phyloP scores from a whole-genome alignment of 2,113 vertebrate genomes.

The Neotoma lepida region DNA sequence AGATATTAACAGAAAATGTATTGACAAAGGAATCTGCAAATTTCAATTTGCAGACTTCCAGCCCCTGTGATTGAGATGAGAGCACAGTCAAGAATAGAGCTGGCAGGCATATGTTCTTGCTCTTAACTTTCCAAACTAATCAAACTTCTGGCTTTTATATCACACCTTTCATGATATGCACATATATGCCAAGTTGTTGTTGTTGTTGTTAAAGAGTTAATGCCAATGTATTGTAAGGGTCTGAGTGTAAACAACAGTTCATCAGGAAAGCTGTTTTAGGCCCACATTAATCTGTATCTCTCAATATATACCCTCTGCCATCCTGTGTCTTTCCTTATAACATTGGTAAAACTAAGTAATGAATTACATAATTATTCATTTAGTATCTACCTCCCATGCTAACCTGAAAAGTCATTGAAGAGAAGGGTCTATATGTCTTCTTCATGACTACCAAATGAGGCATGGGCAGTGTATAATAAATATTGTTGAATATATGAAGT shows the following conservation, averaged over 20 bases:
- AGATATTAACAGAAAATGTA: neutral
- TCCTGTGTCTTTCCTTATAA: neutral
- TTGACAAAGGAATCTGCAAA: neutral
- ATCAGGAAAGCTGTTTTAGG: slow-evolving; percentile 2
- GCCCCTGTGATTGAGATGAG: neutral
- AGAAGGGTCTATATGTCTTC: neutral
- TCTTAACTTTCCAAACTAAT: neutral
- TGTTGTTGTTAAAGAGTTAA: neutral
- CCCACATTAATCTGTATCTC: neutral
- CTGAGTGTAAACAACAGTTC: neutral
- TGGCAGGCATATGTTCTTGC: neutral
- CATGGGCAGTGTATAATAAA: neutral
- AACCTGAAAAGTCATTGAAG: slow-evolving; percentile 16
- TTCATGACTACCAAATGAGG: neutral
- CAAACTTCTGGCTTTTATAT: neutral
- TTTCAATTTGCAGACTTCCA: neutral
- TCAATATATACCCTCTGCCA: neutral
- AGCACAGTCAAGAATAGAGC: slow-evolving; percentile 19
- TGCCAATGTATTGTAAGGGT: neutral
- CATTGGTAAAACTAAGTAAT: slow-evolving; percentile 15
- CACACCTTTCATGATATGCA: neutral
- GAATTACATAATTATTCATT: slow-evolving; percentile 38
- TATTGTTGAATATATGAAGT: slow-evolving; percentile 35
- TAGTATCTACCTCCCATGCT: neutral
- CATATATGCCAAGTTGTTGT: neutral